Percentiles rank a stretch among this genome's conserved stretches.
Evolutionary conservation across 2,113 vertebrate genomes (phyloP).

Genomic region (Onychorhynchus coronatus): DNA sequence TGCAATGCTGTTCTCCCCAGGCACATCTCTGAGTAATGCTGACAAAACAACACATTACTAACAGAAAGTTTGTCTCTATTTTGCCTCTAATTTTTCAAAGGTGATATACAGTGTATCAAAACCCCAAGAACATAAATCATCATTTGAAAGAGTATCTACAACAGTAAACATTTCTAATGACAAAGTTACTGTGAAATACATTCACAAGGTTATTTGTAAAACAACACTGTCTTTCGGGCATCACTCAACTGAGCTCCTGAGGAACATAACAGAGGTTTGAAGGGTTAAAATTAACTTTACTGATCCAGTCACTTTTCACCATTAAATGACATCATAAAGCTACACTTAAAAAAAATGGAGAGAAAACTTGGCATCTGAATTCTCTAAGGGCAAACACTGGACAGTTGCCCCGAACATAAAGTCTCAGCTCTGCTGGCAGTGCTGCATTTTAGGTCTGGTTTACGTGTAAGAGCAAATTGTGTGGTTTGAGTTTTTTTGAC

Average conservation of each 20-base stretch:
- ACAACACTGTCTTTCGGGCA: neutral
- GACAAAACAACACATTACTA: neutral
- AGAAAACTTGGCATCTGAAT: neutral
- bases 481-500: neutral
- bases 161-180: neutral
- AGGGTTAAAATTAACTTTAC: neutral
- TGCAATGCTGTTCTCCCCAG: neutral
- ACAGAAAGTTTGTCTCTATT: neutral
- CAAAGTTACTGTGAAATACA: neutral
- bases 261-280: neutral
- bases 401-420: neutral
- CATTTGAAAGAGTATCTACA: neutral
- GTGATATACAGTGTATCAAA: neutral
- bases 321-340: neutral
- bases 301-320: neutral
- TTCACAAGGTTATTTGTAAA: neutral
- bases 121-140: neutral
- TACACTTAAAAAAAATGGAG: fast-evolving
- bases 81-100: neutral
- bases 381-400: neutral
- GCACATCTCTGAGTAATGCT: neutral
- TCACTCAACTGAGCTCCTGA: neutral
- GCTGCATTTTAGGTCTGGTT: neutral
- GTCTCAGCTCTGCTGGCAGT: neutral
- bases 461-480: fast-evolving